A percentile compares a stretch with the other conserved stretches of the same genome.
Evolutionary conservation across 2,113 vertebrate genomes (phyloP).

Genomic region (Columba janthina): DNA sequence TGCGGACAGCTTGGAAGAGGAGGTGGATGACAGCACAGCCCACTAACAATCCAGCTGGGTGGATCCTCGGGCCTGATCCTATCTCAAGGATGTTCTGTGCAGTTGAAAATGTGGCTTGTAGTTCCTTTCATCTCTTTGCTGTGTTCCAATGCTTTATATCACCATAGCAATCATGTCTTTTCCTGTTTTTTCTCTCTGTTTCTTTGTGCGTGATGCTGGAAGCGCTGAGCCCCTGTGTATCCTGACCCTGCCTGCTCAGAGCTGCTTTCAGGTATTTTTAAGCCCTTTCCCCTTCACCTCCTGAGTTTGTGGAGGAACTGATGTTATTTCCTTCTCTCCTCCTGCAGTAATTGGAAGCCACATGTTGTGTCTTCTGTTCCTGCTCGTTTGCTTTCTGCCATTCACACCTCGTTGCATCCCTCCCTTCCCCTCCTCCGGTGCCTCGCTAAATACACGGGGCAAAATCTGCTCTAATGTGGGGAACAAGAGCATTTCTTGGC

Average conservation of each 20-base stretch:
- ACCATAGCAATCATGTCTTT: neutral
- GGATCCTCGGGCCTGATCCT: slow-evolving; percentile 15
- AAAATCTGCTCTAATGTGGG: neutral
- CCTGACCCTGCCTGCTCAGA: neutral
- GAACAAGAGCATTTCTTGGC: neutral
- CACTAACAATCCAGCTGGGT: slow-evolving; percentile 23
- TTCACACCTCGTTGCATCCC: neutral
- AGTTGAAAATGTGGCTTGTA: neutral
- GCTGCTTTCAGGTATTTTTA: neutral
- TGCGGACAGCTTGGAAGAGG: neutral
- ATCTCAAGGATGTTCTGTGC: slow-evolving; percentile 7
- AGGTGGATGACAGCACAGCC: neutral
- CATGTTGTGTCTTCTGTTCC: neutral
- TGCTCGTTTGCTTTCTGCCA: neutral
- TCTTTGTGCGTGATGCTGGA: neutral
- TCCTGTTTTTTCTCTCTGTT: neutral
- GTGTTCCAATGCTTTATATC: neutral
- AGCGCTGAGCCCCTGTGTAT: neutral
- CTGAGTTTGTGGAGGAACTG: neutral
- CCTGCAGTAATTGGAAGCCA: neutral
- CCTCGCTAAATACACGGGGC: neutral
- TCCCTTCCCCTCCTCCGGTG: neutral
- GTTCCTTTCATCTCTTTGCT: neutral
- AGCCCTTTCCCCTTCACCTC: neutral
- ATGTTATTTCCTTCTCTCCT: neutral